Percentiles rank a stretch among this genome's conserved stretches.
Conservation (phyloP, 2,113 vertebrate species). For the Psephotus haematonotus region DNA sequence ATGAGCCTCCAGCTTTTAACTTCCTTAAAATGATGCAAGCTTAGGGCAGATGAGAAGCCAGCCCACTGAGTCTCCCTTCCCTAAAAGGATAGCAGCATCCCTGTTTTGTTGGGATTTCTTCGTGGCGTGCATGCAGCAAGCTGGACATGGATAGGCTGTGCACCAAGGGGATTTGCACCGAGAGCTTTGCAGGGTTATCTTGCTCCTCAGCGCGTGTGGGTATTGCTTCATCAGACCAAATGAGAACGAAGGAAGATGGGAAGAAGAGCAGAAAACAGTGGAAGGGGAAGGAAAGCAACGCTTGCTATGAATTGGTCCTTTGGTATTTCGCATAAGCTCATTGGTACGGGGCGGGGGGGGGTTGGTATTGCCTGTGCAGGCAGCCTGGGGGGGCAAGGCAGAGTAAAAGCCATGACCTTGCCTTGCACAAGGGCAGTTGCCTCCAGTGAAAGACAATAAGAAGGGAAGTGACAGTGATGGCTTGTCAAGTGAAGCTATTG, state of each 20-base stretch:
- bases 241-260: background rate
- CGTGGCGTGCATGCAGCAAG: background rate
- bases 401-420: background rate
- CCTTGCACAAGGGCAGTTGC: background rate
- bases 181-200: background rate
- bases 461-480: background rate
- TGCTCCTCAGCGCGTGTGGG: accelerated
- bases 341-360: background rate
- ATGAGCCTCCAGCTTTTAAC: background rate
- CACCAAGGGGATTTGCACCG: background rate
- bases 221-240: background rate
- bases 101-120: background rate
- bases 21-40: background rate
- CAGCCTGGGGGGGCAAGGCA: background rate
- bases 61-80: background rate
- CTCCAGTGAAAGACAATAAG: background rate
- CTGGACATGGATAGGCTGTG: background rate
- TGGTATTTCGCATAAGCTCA: background rate
- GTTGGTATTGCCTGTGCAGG: background rate
- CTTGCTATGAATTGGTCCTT: background rate
- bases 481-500: accelerated
- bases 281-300: background rate
- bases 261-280: background rate
- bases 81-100: background rate
- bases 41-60: background rate